These are phyloP conservation scores for Forbesichthys agassizii DNA, from an alignment of 2,113 vertebrate genomes.

Conservation along the genomic window DNA sequence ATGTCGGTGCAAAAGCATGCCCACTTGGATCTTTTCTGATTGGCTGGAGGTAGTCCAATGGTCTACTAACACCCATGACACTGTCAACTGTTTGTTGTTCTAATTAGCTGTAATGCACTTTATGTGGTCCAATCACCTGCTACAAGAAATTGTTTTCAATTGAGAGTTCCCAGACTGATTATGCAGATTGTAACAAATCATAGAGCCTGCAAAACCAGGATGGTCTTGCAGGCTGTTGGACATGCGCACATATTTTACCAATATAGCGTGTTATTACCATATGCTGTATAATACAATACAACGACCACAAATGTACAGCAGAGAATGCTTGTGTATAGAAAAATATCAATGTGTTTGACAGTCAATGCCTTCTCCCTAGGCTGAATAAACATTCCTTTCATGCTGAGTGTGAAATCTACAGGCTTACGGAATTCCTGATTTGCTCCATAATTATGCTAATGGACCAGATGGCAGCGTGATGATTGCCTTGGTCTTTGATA, in stretches of 20 bases:
- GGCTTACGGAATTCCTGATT: constrained; percentile 65
- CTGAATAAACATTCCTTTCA: constrained; percentile 70
- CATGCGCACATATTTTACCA: too few relatives aligned
- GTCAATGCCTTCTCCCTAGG: constrained; percentile 43
- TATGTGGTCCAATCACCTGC: too few relatives aligned
- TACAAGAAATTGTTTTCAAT: neutral
- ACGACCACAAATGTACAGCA: constrained; percentile 8
- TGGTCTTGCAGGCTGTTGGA: neutral
- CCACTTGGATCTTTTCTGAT: too few relatives aligned
- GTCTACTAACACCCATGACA: too few relatives aligned
- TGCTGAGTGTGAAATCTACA: constrained; percentile 61
- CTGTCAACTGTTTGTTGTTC: too few relatives aligned
- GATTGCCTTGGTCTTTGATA: constrained; percentile 71
- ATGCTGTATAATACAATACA: too few relatives aligned
- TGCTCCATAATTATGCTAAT: constrained; percentile 77
- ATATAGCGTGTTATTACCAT: too few relatives aligned
- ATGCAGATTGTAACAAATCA: neutral
- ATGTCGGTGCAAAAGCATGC: too few relatives aligned
- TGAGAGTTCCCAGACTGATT: neutral
- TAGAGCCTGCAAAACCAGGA: neutral
- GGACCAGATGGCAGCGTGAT: constrained; percentile 73
- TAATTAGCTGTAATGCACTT: too few relatives aligned
- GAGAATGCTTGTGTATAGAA: constrained; percentile 52
- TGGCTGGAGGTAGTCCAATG: too few relatives aligned
- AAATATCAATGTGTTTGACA: constrained; percentile 20